Conservation (phyloP, 2,888 invertebrate species). For the Diadromus collaris region DNA sequence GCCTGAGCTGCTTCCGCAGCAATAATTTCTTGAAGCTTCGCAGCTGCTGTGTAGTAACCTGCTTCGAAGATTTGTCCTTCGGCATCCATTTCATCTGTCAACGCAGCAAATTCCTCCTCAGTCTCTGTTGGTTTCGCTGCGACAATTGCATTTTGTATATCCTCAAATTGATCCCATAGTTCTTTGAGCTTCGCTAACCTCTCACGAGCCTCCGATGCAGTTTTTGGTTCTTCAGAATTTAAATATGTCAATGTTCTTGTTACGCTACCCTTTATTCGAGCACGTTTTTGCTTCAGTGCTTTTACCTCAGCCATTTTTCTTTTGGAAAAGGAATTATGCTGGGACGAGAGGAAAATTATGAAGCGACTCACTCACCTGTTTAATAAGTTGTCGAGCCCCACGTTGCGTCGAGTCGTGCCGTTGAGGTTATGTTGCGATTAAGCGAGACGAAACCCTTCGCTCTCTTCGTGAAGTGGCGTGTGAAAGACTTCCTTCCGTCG, state of each 20-base stretch:
- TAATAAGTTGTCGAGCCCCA: background rate
- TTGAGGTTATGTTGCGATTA: conserved; percentile 2
- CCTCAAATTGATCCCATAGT: conserved; percentile 18
- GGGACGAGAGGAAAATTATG: background rate
- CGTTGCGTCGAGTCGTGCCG: conserved; percentile 1
- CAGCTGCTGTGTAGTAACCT: conserved; percentile 24
- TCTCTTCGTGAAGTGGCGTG: background rate
- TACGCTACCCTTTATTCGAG: conserved; percentile 21
- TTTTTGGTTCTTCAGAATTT: conserved; percentile 3
- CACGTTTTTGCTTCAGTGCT: conserved; percentile 23
- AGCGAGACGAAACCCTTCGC: background rate
- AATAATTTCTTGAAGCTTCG: conserved; percentile 31
- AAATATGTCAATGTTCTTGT: conserved; percentile 18
- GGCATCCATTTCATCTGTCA: background rate
- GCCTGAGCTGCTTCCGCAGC: conserved; percentile 2
- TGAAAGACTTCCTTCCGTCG: background rate
- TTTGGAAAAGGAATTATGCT: background rate
- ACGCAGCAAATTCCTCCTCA: background rate
- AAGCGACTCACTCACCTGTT: conserved; percentile 15
- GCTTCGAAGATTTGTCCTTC: conserved; percentile 37
- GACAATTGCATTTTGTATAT: background rate
- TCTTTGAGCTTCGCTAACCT: background rate
- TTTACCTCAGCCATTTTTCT: background rate
- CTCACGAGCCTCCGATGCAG: conserved; percentile 3
- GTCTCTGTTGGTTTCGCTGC: conserved; percentile 2